Conservation (phyloP, 2,888 invertebrate species). For the Morinoia aosen region DNA sequence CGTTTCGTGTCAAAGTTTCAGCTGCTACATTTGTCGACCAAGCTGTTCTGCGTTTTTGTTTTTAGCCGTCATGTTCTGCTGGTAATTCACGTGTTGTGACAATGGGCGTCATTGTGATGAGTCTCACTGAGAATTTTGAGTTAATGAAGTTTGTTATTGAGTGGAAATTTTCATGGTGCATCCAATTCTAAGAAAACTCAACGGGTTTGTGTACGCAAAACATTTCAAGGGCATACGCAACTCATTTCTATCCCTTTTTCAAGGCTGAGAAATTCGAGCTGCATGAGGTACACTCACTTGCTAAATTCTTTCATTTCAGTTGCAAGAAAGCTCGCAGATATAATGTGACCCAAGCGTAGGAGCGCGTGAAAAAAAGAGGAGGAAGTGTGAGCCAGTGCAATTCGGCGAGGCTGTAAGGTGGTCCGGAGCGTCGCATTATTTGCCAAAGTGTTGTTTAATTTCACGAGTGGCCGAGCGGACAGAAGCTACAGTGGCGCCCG, state of each 20-base stretch:
- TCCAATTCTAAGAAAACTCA: not conserved
- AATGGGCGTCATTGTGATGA: not conserved
- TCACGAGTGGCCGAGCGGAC: conserved; percentile 43
- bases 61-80: not conserved
- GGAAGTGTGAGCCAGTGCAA: conserved; percentile 17
- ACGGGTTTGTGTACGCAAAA: not conserved
- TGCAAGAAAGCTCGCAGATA: not conserved
- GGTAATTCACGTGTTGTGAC: not conserved
- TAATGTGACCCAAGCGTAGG: not conserved
- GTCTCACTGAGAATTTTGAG: not conserved
- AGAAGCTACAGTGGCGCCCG: conserved; percentile 1
- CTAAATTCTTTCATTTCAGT: not conserved
- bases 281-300: not conserved
- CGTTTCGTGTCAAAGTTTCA: too few species aligned
- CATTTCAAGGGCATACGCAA: not conserved
- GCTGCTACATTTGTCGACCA: too few species aligned
- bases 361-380: not conserved
- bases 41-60: too few species aligned
- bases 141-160: not conserved
- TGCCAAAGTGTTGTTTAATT: conserved; percentile 40
- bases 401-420: not conserved
- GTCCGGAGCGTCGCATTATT: conserved; percentile 29
- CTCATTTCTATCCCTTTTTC: not conserved
- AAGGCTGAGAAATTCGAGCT: not conserved
- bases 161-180: not conserved